Evolutionary conservation across 2,888 invertebrate genomes (phyloP).

Genomic region (Synergus japonicus): DNA sequence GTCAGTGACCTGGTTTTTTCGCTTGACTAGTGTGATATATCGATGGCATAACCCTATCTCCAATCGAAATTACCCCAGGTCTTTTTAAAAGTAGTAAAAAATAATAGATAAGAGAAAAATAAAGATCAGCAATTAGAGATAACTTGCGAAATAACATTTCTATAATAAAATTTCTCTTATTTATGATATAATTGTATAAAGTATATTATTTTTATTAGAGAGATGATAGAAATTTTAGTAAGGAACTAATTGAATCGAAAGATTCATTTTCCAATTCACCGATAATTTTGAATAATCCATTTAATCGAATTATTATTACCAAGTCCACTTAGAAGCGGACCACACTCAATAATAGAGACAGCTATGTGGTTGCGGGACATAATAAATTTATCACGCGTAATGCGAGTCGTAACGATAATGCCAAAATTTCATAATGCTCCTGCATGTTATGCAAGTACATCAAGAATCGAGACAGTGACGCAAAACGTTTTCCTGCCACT

Average conservation of each 20-base stretch:
- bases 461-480: slow-evolving; percentile 26
- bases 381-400: slow-evolving; percentile 38
- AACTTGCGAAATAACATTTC: too few species aligned
- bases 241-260: slow-evolving; percentile 17
- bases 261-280: neutral
- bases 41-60: neutral
- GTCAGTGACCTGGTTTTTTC: slow-evolving; percentile 30
- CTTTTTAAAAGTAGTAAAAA: too few species aligned
- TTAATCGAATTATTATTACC: slow-evolving; percentile 25
- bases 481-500: slow-evolving; percentile 12
- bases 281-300: slow-evolving; percentile 25
- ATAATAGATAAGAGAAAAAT: too few species aligned
- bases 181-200: too few species aligned
- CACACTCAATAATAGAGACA: slow-evolving; percentile 30
- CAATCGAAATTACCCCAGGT: slow-evolving; percentile 13
- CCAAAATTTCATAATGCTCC: slow-evolving; percentile 17
- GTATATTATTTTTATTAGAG: neutral
- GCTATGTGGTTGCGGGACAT: slow-evolving; percentile 17
- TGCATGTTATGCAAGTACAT: neutral
- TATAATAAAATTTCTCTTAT: too few species aligned
- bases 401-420: slow-evolving; percentile 22
- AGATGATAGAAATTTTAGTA: neutral
- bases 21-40: slow-evolving; percentile 22
- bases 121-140: too few species aligned
- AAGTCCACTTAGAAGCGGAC: slow-evolving; percentile 28